A percentile compares a stretch with the other conserved stretches of the same genome.
phyloP scores from a whole-genome alignment of 2,888 invertebrate genomes.

The Acanthosepion lycidas region DNA sequence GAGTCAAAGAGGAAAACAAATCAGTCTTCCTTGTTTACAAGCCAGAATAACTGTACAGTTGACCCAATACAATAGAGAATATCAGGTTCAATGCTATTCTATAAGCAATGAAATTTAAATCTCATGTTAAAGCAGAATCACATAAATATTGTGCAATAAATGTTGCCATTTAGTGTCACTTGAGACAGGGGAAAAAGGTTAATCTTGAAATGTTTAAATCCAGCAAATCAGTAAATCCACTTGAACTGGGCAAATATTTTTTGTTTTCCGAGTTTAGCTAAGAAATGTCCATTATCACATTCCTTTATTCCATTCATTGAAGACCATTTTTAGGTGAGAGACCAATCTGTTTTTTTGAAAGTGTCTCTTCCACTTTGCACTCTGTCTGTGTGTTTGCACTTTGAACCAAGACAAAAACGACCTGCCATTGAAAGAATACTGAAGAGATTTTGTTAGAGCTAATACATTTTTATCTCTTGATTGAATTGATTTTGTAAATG shows the following conservation, averaged over 20 bases:
- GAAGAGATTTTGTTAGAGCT: neutral
- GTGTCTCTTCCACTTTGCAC: neutral
- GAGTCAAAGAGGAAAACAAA: no score
- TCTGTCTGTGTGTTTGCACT: neutral
- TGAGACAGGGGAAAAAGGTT: no score
- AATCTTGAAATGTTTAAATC: no score
- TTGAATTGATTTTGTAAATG: neutral
- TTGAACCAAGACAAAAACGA: neutral
- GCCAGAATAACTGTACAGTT: no score
- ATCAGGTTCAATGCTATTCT: neutral
- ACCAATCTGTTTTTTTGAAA: neutral
- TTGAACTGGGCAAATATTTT: neutral
- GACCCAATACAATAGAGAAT: no score
- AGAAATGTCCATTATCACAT: neutral
- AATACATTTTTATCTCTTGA: constrained; percentile 15
- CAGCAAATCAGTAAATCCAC: no score
- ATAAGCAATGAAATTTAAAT: neutral
- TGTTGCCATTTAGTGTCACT: no score
- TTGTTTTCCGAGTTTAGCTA: neutral
- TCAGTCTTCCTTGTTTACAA: no score
- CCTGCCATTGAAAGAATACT: neutral
- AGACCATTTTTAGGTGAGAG: neutral
- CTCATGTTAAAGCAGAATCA: neutral
- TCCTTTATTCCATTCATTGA: neutral
- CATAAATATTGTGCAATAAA: neutral